Evolutionary conservation across 2,797 vertebrate species (phyloP), one percentile per base, ranked within the genome.

Genomic region (Clarias fuscus): DNA sequence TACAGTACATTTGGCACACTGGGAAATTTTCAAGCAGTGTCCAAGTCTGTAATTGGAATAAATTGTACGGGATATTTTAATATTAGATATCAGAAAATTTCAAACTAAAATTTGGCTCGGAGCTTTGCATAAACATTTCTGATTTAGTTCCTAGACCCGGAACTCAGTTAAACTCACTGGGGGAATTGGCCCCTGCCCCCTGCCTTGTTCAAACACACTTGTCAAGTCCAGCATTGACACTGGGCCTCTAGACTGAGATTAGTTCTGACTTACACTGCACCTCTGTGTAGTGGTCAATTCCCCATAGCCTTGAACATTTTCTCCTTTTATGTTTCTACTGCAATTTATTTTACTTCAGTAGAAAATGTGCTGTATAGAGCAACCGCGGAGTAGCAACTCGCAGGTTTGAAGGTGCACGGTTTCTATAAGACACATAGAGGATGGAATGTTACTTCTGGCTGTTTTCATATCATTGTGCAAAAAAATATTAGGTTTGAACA

Each of bases 251-350:
- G 83, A 82, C 77, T 82, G 76, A 90, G 85, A 90, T 90, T 88
- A 89, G 83, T 86, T 90, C 85, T 86, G 85, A 88, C 87, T 88
- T 89, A 87, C 84, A 87, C 89, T 73, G 68, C 86, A 87, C n/a
- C 85, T 86, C 85, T 84, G 88, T 84, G 86, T 89, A 81, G 89
- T 87, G 86, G 88, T 86, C 88, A 87, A 84, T 89, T 89, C 84
- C 86, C 86, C 85, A 83, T 68, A 88, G 80, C 86, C 70, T 61
- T 84, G 70, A 83, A 58, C 27, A 7, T 17, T 67, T 81, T 33
- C 14, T 56, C 27, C 40, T 75, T 79, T 78, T 59, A 62, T 71
- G 85, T 70, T 81, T 58, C 79, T 76, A 83, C 84, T 86, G 86
- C 82, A 87, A 84, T 88, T 82, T 84, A 71, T 86, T 86, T 87